Evolutionary conservation across 2,113 vertebrate genomes (phyloP).

Genomic region (Toxotes chatareus): DNA sequence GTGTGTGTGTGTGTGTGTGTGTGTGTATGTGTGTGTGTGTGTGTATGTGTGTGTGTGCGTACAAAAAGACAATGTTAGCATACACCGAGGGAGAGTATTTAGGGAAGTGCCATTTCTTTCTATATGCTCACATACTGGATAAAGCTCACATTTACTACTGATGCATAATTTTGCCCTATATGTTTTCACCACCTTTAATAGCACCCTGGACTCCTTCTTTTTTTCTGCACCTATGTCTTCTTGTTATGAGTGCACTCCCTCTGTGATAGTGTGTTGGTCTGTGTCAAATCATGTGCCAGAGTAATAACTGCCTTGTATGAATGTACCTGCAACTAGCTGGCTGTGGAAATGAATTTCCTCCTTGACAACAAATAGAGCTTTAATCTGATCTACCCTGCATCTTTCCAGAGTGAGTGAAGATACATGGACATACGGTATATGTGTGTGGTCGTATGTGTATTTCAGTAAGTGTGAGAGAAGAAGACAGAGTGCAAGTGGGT

Average conservation of each 20-base stretch:
- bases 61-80: slow-evolving; percentile 48
- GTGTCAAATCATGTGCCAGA: slow-evolving; percentile 69
- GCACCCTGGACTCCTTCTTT: slow-evolving; percentile 43
- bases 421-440: slow-evolving; percentile 54
- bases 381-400: slow-evolving; percentile 75
- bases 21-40: slow-evolving; percentile 46
- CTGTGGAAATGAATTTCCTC: slow-evolving; percentile 77
- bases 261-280: slow-evolving; percentile 62
- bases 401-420: slow-evolving; percentile 66
- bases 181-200: slow-evolving; percentile 51
- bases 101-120: slow-evolving; percentile 59
- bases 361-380: slow-evolving; percentile 73
- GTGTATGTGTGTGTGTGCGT: background rate
- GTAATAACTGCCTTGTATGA: slow-evolving; percentile 75
- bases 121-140: slow-evolving; percentile 25
- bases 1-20: slow-evolving; percentile 29
- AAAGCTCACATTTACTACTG: slow-evolving; percentile 49
- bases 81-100: slow-evolving; percentile 52
- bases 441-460: slow-evolving; percentile 72
- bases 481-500: slow-evolving; percentile 70
- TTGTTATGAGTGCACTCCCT: slow-evolving; percentile 64
- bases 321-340: slow-evolving; percentile 71
- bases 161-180: slow-evolving; percentile 55
- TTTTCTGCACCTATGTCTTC: slow-evolving; percentile 22
- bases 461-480: slow-evolving; percentile 66